Conservation (phyloP, 23 tunicate species). For the Clavelina lepadiformis region DNA sequence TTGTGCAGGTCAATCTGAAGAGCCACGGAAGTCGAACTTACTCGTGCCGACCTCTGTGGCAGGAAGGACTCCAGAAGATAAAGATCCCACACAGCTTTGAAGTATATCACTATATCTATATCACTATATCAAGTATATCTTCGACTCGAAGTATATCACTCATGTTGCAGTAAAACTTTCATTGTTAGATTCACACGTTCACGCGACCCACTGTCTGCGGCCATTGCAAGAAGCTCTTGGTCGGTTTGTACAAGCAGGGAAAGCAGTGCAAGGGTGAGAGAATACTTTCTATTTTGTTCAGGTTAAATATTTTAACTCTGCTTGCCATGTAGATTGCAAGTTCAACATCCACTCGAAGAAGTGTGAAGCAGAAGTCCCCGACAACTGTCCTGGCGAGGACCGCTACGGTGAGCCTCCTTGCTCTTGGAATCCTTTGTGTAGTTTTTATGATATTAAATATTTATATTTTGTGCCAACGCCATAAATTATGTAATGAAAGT, state of each 20-base stretch:
- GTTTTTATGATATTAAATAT: too few species aligned
- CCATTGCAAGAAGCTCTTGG: constrained; percentile 74
- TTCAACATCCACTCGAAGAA: constrained; percentile 87
- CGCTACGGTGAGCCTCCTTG: too few species aligned
- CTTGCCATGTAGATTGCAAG: constrained; percentile 66
- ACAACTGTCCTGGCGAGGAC: constrained; percentile 94
- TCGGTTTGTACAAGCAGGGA: constrained; percentile 90
- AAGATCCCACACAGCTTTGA: constrained; percentile 87
- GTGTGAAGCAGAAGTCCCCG: constrained; percentile 70
- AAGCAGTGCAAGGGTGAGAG: constrained; percentile 86
- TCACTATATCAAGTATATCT: too few species aligned
- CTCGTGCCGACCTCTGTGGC: constrained; percentile 74
- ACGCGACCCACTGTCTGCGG: constrained; percentile 98
- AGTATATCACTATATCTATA: constrained; percentile 16
- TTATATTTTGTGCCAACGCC: too few species aligned
- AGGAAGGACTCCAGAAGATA: constrained; percentile 57
- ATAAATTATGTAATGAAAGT: too few species aligned
- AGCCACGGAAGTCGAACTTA: constrained; percentile 40
- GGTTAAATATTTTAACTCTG: background rate
- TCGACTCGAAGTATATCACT: too few species aligned
- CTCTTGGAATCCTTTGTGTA: too few species aligned
- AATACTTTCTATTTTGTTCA: too few species aligned
- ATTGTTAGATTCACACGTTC: constrained; percentile 68
- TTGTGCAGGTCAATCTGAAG: too few species aligned
- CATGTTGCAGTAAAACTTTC: background rate